Conservation (phyloP, 2,888 invertebrate genomes). For the Argyresthia albistria region DNA sequence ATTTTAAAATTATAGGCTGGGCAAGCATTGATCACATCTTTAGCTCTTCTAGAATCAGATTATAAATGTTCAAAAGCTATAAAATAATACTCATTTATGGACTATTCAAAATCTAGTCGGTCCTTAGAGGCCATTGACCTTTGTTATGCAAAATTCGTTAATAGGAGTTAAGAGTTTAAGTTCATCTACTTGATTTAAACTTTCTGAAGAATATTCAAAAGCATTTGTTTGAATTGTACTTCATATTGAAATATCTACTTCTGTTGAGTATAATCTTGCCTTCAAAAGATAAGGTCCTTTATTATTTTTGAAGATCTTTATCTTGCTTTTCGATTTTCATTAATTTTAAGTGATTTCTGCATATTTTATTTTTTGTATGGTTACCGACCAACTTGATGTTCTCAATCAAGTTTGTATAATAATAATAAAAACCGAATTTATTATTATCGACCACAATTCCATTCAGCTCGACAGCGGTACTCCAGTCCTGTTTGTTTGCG, state of each 20-base stretch:
- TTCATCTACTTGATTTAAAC: background rate
- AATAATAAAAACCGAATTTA: background rate
- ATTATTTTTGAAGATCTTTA: background rate
- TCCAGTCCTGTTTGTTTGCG: background rate
- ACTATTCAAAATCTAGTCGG: background rate
- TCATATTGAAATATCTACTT: background rate
- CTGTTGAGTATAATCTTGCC: background rate
- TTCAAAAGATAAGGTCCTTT: background rate
- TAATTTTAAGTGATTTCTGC: no score
- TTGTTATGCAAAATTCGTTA: constrained; percentile 3
- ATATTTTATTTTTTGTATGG: no score
- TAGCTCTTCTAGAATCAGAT: no score
- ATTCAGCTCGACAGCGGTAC: background rate
- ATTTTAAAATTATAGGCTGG: no score
- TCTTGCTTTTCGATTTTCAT: no score
- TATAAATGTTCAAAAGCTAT: no score
- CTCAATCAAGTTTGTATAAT: no score
- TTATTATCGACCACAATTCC: background rate
- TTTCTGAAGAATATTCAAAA: background rate
- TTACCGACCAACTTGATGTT: no score
- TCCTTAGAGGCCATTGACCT: background rate
- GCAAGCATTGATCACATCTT: no score
- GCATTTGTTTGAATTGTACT: no score
- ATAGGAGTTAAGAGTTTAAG: constrained; percentile 4
- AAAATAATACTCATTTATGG: no score